Evolutionary conservation across 2,888 invertebrate species (phyloP), one percentile per base, ranked within the genome.

Genomic region (Leucoma salicis): DNA sequence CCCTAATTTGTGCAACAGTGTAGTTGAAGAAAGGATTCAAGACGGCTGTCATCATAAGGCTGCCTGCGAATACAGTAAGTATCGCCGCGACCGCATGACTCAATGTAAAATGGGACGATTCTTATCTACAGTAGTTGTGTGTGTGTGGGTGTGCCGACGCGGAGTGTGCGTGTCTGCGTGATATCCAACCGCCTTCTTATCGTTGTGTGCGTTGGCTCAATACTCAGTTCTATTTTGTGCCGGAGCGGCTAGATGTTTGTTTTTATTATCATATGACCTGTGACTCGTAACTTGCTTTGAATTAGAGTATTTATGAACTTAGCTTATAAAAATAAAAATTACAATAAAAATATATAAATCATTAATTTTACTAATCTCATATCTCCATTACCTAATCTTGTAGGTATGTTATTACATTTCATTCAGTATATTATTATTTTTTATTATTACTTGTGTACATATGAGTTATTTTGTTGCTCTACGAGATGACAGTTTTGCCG

Each of bases 21-120:
- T 67, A 66, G 67, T 74, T 71, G 71, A 67, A 66, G 74, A 74
- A 82, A 85, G 76, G 71, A 78, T 78, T 78, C 86, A 84, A 85
- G 85, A 86, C 88, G 85, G 79, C 88, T 79, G 84, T 87, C 86
- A 82, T 82, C 85, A 86, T 86, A 85, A 86, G 88, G 87, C 88
- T 86, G 88, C 88, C 88, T 75, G 81, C 85, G 81, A 86, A 81
- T 77, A 82, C 84, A 86, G 88, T 89, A 74, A 89, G 88, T 89
- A 86, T 79, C 69, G 68, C 71, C 69, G 67, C 72, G 74, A 76
- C 77, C 79, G 82, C 78, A 82, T 82, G 82, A 85, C 81, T 84
- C 78, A 78, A 82, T 85, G 85, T 85, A 83, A 88, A 87, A 88
- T 89, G 82, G 88, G 82, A 87, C 88, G 86, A 85, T 85, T 84